Conservation (phyloP, 2,888 invertebrate genomes). For the Noctua janthe region DNA sequence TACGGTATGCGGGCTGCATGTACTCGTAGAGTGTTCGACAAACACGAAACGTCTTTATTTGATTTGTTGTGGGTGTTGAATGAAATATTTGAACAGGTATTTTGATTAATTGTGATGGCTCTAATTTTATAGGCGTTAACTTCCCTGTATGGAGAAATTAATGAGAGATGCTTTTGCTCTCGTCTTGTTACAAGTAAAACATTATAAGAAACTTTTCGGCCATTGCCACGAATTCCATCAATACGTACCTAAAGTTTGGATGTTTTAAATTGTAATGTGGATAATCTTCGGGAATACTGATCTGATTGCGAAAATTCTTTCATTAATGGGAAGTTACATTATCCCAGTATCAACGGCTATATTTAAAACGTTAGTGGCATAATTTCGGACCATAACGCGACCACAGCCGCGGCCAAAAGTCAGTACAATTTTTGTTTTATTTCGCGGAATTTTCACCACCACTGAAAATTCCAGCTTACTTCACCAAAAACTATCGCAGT, state of each 20-base stretch:
- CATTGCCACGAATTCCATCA: neutral
- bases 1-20: slow-evolving; percentile 62
- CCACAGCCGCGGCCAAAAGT: too few relatives aligned
- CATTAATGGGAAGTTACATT: neutral
- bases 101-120: slow-evolving; percentile 10
- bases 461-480: neutral
- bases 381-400: neutral
- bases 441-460: neutral
- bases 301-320: neutral
- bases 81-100: slow-evolving; percentile 7
- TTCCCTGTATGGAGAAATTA: slow-evolving; percentile 18
- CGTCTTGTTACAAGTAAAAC: neutral
- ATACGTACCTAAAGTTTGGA: neutral
- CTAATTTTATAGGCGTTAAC: neutral
- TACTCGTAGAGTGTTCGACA: slow-evolving; percentile 48
- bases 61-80: slow-evolving; percentile 27
- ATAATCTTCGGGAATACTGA: neutral
- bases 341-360: neutral
- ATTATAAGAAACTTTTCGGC: neutral
- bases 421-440: too few relatives aligned
- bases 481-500: neutral
- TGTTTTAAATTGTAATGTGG: neutral
- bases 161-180: slow-evolving; percentile 2
- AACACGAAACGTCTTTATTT: slow-evolving; percentile 56
- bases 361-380: neutral